Evolutionary conservation across 2,797 vertebrate genomes (phyloP).

Genomic region (Botia almorhae): DNA sequence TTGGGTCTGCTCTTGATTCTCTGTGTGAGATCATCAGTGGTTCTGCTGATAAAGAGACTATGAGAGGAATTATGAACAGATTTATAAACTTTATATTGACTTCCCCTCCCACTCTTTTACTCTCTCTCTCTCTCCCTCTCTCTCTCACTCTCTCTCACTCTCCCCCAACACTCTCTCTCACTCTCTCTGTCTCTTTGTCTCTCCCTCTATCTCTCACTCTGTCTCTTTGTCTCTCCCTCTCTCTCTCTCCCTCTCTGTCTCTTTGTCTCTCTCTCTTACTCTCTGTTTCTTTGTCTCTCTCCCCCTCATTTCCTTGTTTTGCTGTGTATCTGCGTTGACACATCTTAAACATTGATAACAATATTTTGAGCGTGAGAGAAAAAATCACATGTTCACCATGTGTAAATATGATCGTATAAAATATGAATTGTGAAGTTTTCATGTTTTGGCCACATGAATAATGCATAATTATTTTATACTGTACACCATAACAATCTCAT

Average conservation of each 20-base stretch:
- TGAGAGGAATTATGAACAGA: neutral
- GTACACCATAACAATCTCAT: neutral
- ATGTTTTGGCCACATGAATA: conserved; percentile 69
- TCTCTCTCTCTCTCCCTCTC: neutral
- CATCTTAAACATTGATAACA: conserved; percentile 55
- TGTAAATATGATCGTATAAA: conserved; percentile 54
- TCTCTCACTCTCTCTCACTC: neutral
- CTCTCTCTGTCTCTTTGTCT: too few species aligned
- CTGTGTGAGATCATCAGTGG: too few species aligned
- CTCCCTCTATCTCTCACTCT: too few species aligned
- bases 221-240: too few species aligned
- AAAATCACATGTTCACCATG: conserved; percentile 54
- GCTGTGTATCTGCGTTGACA: neutral
- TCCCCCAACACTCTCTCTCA: too few species aligned
- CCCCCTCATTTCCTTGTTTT: neutral
- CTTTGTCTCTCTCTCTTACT: too few species aligned
- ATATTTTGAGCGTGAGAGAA: conserved; percentile 39
- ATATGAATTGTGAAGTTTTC: conserved; percentile 67
- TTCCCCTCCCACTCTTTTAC: neutral
- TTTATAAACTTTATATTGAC: neutral
- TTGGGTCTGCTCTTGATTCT: too few species aligned
- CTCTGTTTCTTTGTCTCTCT: too few species aligned
- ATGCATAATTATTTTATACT: conserved; percentile 58
- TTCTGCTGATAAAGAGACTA: too few species aligned
- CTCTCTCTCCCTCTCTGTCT: too few species aligned